Base-by-base conservation (phyloP, 2,113 vertebrate genomes). In the Ranitomeya variabilis region DNA sequence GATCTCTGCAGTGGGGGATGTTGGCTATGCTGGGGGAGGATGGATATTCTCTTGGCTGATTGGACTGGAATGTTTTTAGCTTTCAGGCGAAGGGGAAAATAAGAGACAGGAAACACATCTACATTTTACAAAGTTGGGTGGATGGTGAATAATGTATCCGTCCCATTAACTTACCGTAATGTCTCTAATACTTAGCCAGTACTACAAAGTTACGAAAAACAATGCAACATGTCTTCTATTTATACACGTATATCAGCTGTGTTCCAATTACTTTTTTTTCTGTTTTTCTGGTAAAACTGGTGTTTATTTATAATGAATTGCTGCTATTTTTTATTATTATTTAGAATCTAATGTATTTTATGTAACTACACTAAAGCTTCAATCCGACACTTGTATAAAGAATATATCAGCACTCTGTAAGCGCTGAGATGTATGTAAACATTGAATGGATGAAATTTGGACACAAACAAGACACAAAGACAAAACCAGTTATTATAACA, bases 31-130 rank as follows among this genome's bases (percentile, higher is more conserved):
- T 71, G 51, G 77, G 86, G 86, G 86, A 80, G 86, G 86, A 80
- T 80, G 77, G 77, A 57, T 80, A 57, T 69, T 80, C 77, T 87
- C 45, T 31, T 87, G 85, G 85, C 76, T 87, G 85, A 87, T 87
- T 80, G 77, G 77, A 69, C 62, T 87, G 86, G 77, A 87, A 80
- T 87, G 78, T 87, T n/a, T 69, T 67, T 79, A 80, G 76, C 51
- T 80, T 23, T 71, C 86, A 37, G 76, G 76, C 45, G 80, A 67
- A 51, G 12, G 62, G 74, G 37, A 74, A 66, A 80, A 79, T 66
- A 74, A 86, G 73, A 69, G n/a, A 66, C 37, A 87, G 86, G 76
- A 80, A 87, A 87, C 59, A 76, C 84, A 86, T 78, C 55, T 80
- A 67, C 76, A 78, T 23, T 79, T 79, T 76, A 87, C 45, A 54